phyloP scores from a whole-genome alignment of 1,140 invertebrate species.

The Pomacea maculata region DNA sequence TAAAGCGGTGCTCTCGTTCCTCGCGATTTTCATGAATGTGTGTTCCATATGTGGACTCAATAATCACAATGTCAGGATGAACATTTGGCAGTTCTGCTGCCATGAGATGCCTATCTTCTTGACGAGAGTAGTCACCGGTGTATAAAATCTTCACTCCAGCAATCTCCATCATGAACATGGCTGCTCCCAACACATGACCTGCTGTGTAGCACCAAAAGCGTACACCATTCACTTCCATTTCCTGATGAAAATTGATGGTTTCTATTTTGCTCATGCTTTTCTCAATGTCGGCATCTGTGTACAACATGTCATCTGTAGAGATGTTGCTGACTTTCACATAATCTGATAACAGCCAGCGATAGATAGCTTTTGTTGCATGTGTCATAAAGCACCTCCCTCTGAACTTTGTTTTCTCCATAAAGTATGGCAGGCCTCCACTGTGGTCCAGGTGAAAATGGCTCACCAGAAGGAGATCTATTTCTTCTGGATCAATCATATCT shows the following conservation, averaged over 20 bases:
- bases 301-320: constrained; percentile 96
- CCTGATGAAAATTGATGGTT: constrained; percentile 96
- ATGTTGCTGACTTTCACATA: constrained; percentile 99
- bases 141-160: constrained; percentile 97
- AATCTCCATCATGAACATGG: constrained; percentile 99
- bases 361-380: constrained; percentile 99
- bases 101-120: constrained; percentile 99
- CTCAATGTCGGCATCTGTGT: constrained; percentile 96
- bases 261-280: constrained; percentile 99
- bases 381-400: constrained; percentile 99
- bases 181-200: constrained; percentile 97
- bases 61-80: constrained; percentile 96
- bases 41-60: constrained; percentile 98
- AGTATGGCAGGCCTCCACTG: constrained; percentile 97
- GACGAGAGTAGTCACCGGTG: constrained; percentile 97
- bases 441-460: constrained; percentile 99
- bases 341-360: constrained; percentile 97
- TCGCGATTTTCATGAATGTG: constrained; percentile 99
- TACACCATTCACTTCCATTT: constrained; percentile 96
- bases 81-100: constrained; percentile 97
- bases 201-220: constrained; percentile 97
- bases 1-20: constrained; percentile 94
- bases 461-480: constrained; percentile 95
- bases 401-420: constrained; percentile 96
- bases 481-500: constrained; percentile 96